Base-by-base conservation (phyloP, 1,140 invertebrate genomes). In the Adoxophyes honmai region DNA sequence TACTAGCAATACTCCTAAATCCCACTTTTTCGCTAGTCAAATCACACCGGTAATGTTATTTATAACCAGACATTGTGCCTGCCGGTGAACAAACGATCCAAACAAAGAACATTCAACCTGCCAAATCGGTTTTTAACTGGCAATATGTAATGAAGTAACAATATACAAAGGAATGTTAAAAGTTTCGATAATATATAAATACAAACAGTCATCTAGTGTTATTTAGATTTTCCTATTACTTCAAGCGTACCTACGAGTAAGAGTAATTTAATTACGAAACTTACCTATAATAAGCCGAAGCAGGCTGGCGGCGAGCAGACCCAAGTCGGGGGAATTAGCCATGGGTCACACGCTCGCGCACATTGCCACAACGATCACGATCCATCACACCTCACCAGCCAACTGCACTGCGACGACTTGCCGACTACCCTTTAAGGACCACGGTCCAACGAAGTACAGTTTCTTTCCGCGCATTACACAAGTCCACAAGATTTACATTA, bases 231-330 rank as follows among this genome's bases (percentile, higher is more conserved):
- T n/a, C n/a, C n/a, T n/a, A n/a, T n/a, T n/a, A n/a, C n/a, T n/a
- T n/a, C n/a, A n/a, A n/a, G n/a, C n/a, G n/a, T n/a, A n/a, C n/a
- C n/a, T n/a, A n/a, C n/a, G n/a, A n/a, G n/a, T n/a, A n/a, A n/a
- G n/a, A n/a, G n/a, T n/a, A n/a, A n/a, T n/a, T 1, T 21, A 35
- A 14, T 14, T 15, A 57, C 14, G 33, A 44, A 35, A 88, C 88
- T 86, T 68, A 90, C 88, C 88, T 57, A 90, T 89, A 52, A 90
- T 89, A 55, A 90, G 86, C 79, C 88, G 86, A 38, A 90, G 83
- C 33, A 90, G 77, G 86, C 75, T 90, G 66, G 88, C 88, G 53
- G 86, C 88, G 63, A 90, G 65, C 64, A 86, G 74, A 68, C 83
- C 80, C 65, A 88, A 70, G 67, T 90, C 88, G 64, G 88, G 78